Evolutionary conservation across 2,888 invertebrate genomes (phyloP).

Genomic region (Aromia moschata): DNA sequence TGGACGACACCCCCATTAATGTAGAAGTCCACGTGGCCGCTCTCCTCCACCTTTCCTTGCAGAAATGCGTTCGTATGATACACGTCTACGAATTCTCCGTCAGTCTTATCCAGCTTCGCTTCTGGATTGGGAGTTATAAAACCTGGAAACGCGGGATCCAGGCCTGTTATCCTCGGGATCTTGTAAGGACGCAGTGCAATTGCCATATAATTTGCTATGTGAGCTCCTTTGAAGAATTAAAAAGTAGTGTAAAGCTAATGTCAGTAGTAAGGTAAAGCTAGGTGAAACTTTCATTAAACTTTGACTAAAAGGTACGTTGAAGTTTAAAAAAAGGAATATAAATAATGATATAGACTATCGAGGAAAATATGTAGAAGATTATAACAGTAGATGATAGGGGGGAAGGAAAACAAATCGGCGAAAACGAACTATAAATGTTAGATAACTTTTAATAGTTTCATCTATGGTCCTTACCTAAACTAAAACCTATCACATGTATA

Average conservation of each 20-base stretch:
- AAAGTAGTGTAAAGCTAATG: too few relatives aligned
- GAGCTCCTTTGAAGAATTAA: constrained; percentile 68
- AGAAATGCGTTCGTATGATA: constrained; percentile 77
- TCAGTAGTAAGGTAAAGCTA: too few relatives aligned
- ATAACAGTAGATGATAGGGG: too few relatives aligned
- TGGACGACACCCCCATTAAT: constrained; percentile 76
- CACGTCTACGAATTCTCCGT: constrained; percentile 76
- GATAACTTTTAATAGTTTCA: too few relatives aligned
- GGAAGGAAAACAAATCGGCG: too few relatives aligned
- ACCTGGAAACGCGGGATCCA: constrained; percentile 77
- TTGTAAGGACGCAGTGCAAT: constrained; percentile 65
- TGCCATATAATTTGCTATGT: constrained; percentile 69
- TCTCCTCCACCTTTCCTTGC: constrained; percentile 72
- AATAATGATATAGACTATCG: too few relatives aligned
- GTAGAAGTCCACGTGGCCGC: constrained; percentile 78
- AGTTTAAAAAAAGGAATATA: too few relatives aligned
- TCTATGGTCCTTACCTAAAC: constrained; percentile 63
- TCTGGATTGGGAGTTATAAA: constrained; percentile 67
- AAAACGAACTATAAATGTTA: too few relatives aligned
- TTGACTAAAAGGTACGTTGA: too few relatives aligned
- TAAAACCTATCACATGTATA: constrained; percentile 74
- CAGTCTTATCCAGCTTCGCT: constrained; percentile 70
- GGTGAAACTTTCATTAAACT: too few relatives aligned
- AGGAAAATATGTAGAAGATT: too few relatives aligned
- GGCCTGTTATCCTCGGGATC: constrained; percentile 70